phyloP scores from a whole-genome alignment of 2,113 vertebrate genomes.

The Marmota flaviventris region DNA sequence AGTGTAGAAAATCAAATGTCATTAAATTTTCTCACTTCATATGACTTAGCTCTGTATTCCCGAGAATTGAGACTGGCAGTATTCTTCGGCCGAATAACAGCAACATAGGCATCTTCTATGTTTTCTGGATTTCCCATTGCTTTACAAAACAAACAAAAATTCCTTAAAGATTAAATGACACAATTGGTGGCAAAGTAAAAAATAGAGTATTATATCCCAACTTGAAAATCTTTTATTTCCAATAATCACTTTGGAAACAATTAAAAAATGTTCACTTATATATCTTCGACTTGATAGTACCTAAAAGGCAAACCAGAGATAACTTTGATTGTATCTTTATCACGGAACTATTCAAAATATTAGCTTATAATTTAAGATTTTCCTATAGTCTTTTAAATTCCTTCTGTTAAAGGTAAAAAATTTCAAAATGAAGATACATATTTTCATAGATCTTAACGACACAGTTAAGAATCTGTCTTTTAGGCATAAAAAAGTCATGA shows the following conservation, averaged over 20 bases:
- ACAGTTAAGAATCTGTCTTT: neutral
- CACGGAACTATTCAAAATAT: slow-evolving; percentile 39
- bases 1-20: slow-evolving; percentile 52
- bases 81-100: slow-evolving; percentile 98
- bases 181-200: neutral
- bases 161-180: slow-evolving; percentile 75
- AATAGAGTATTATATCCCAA: neutral
- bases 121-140: slow-evolving; percentile 96
- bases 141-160: slow-evolving; percentile 72
- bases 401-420: slow-evolving; percentile 8
- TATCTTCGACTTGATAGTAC: neutral
- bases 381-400: neutral
- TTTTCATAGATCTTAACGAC: slow-evolving; percentile 8
- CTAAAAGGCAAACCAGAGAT: slow-evolving; percentile 43
- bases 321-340: neutral
- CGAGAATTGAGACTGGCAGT: slow-evolving; percentile 96
- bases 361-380: slow-evolving; percentile 51
- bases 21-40: slow-evolving; percentile 91
- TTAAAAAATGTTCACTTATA: slow-evolving; percentile 42
- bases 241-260: slow-evolving; percentile 50
- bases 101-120: slow-evolving; percentile 95
- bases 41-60: slow-evolving; percentile 98
- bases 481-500: neutral
- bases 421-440: neutral
- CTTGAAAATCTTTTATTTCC: neutral